Percentiles rank a stretch among this genome's conserved stretches.
These are phyloP conservation scores for Passer domesticus DNA, from an alignment of 2,113 vertebrate species.

Conservation along the genomic window DNA sequence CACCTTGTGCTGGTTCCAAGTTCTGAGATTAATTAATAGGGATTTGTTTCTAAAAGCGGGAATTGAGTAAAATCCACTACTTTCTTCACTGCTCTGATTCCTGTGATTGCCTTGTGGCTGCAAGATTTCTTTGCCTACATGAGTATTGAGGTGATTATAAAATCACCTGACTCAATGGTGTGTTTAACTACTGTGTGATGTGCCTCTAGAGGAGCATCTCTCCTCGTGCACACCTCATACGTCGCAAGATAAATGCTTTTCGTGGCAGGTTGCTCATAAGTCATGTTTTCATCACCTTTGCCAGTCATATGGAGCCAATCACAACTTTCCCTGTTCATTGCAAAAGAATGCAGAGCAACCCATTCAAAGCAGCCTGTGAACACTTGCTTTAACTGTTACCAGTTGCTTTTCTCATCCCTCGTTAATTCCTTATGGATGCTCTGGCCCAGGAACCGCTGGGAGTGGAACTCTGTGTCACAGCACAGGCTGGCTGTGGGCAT, in stretches of 20 bases:
- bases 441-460: background rate
- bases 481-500: background rate
- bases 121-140: background rate
- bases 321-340: conserved; percentile 26
- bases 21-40: background rate
- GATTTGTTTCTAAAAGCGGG: background rate
- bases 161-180: background rate
- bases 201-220: conserved; percentile 41
- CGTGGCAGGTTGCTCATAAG: conserved; percentile 27
- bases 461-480: background rate
- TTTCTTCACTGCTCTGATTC: background rate
- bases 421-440: background rate
- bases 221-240: background rate
- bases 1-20: background rate
- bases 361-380: background rate
- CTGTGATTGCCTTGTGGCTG: background rate
- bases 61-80: background rate
- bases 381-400: background rate
- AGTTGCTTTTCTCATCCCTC: background rate
- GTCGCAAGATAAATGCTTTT: conserved; percentile 10
- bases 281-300: conserved; percentile 63
- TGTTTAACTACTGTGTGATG: conserved; percentile 9
- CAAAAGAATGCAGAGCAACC: conserved; percentile 1
- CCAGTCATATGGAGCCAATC: conserved; percentile 52
- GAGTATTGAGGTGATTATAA: background rate